Evolutionary conservation across 2,113 vertebrate species (phyloP), one percentile per base, ranked within the genome.

Genomic region (Phrynosoma blainvillii): DNA sequence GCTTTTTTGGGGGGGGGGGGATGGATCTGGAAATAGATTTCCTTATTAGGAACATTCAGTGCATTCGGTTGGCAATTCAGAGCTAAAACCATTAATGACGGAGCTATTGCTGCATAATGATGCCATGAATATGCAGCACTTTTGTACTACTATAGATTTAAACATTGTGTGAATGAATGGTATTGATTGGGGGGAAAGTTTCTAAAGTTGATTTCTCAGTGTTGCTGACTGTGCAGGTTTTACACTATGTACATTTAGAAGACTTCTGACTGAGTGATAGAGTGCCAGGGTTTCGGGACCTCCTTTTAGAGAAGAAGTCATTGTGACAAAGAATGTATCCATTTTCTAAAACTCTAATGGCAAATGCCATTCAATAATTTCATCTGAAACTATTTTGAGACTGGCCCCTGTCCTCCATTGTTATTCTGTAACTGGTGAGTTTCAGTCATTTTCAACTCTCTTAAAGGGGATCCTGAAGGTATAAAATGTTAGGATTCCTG

Each of bases 21-120:
- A 76, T 88, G 82, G 87, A 88, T 93, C 79, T 84, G 87, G 90
- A 94, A 95, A 94, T 92, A 85, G 88, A 90, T 93, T 95, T 93
- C 93, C 62, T 84, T 90, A 30, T 95, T 93, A 93, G 88, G 47
- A 92, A 56, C 87, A 93, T 91, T 94, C 83, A 92, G 95, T 92
- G 83, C 87, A 66, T 94, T 95, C 93, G 90, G 76, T 56, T 92
- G 79, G 81, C 70, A 91, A 76, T 92, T 93, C 91, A 92, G 79
- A 91, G 87, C 0, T 91, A 88, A 94, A 94, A 84, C 84, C 82
- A 92, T 90, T 94, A 92, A 90, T 84, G 90, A 79, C 85, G n/a
- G 83, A 92, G 21, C 90, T 92, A 88, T 92, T 77, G 30, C 73
- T 90, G 68, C 91, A 91, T 89, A 90, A 92, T 90, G 71, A 79